Base-by-base conservation (phyloP, 1,140 invertebrate species). In the Diplogasteroides magnus region DNA sequence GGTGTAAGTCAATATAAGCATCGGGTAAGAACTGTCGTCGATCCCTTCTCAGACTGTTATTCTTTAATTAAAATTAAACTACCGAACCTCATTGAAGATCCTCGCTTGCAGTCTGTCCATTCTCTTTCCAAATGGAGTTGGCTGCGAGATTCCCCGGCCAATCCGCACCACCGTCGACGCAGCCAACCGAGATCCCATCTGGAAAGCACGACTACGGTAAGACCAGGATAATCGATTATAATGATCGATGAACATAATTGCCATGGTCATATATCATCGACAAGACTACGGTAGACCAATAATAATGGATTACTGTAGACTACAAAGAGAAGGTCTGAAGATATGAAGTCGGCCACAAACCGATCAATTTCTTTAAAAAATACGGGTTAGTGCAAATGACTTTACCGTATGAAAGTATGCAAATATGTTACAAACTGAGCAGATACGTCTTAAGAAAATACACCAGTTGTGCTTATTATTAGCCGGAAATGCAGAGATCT, bases 1-100 rank as follows among this genome's bases (percentile, higher is more conserved):
- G 29, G 19, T 27, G 27, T 23, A 15, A 11, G 56, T 55, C 19
- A 25, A 58, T 31, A 73, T 70, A 19, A 25, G n/a, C 29, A 69
- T 75, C 14, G 15, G n/a, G n/a, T 15, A 25, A 13, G 62, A 15
- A 55, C 25, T 2, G 14, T 23, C 74, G 64, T 73, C 1, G n/a
- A 25, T 55, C 61, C 29, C 2, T 61, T 25, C 31, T 61, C 31
- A 14, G 11, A 1, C 14, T 26, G 15, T 23, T 2, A 71, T 64
- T 64, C 67, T 71, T 26, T 57, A 61, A 73, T 63, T 64, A 15
- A 57, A 69, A 25, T 31, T 68, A 25, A 68, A 27, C 1, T 60
- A 74, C 28, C 66, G 62, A 19, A 82, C 81, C 67, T 82, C 80
- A 26, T 74, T 76, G 61, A 83, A 82, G 31, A 82, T 83, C 61